Conservation (phyloP, 2,113 vertebrate genomes). For the Spea multiplicata region DNA sequence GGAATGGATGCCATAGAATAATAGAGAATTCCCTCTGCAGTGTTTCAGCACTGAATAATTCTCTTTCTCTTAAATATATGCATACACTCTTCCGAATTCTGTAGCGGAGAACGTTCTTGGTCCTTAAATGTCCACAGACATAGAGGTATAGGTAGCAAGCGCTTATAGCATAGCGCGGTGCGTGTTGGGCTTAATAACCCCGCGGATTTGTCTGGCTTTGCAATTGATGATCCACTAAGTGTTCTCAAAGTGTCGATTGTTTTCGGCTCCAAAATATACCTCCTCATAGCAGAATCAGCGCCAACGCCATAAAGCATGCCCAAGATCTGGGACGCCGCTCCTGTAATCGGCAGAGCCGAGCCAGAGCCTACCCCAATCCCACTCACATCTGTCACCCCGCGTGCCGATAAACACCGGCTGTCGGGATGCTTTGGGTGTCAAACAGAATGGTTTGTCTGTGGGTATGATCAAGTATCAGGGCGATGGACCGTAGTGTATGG, state of each 20-base stretch:
- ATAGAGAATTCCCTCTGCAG: too few species aligned
- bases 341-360: background rate
- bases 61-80: too few species aligned
- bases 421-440: constrained; percentile 18
- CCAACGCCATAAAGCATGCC: constrained; percentile 31
- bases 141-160: too few species aligned
- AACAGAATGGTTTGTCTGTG: background rate
- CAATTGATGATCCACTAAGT: background rate
- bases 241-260: background rate
- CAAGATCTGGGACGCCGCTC: constrained; percentile 16
- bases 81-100: too few species aligned
- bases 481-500: too few species aligned
- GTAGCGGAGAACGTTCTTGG: too few species aligned
- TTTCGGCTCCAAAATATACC: constrained; percentile 2
- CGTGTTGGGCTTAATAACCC: too few species aligned
- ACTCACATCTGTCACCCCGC: constrained; percentile 38
- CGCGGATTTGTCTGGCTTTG: too few species aligned
- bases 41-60: too few species aligned
- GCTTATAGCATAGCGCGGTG: too few species aligned
- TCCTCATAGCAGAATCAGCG: constrained; percentile 16
- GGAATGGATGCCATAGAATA: too few species aligned
- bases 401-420: constrained; percentile 42
- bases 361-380: constrained; percentile 38
- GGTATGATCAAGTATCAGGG: background rate
- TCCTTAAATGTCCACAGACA: too few species aligned